Base-by-base conservation (phyloP, 2,888 invertebrate genomes). In the Nephrotoma appendiculata region DNA sequence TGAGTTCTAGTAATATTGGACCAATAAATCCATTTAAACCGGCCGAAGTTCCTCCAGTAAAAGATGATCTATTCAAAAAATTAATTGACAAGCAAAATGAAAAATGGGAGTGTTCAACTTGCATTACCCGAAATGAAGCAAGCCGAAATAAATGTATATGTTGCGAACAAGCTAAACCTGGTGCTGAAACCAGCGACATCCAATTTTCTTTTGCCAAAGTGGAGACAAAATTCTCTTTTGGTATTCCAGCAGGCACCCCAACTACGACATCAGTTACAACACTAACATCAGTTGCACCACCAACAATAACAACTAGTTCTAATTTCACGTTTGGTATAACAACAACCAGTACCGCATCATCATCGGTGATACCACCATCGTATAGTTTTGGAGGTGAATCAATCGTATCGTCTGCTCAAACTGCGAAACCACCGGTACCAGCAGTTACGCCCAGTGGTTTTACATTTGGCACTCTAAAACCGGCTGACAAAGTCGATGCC, bases 51-150 rank as follows among this genome's bases (percentile, higher is more conserved):
- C 57, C 87, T 48, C 57, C 87, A 44, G 71, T 88, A 5, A 86
- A 87, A 42, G 90, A 92, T 86, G 89, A 89, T 42, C 92, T 91
- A 42, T 92, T 93, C 52, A 89, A 91, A 88, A 88, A 89, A 3
- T 87, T 91, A 86, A 90, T 90, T 43, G 90, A 89, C 2, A 88
- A 90, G 41, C 91, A 92, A 87, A 90, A 89, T 87, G 87, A 88
- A 0, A 91, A 92, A 87, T 95, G 95, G 95, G 93, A 93, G 87
- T 95, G 95, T 89, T 90, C 91, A 12, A 92, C 92, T 19, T 95
- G 95, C 89, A 92, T 94, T 92, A 92, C 94, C 0, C 91, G 92
- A 87, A 95, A 95, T 89, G 91, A 92, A 85, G 89, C 89, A 5
- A 90, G 90, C 19, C 91, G 90, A 41, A 89, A 88, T 6, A 92